phyloP scores from a whole-genome alignment of 1,140 invertebrate species.

The Centruroides vittatus region DNA sequence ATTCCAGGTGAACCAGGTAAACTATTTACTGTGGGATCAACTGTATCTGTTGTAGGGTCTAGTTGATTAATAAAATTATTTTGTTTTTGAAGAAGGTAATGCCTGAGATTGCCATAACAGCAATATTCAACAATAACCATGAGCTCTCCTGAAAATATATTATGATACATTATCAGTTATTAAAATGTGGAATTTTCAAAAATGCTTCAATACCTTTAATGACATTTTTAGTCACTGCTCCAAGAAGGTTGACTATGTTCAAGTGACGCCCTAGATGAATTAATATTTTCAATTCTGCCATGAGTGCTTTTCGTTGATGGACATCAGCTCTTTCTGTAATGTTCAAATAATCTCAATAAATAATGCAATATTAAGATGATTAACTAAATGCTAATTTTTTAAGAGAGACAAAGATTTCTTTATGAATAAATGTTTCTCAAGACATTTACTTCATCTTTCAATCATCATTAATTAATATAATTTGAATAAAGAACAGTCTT shows the following conservation, averaged over 20 bases:
- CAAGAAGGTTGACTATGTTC: slow-evolving; percentile 39
- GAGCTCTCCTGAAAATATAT: slow-evolving; percentile 48
- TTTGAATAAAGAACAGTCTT: too few relatives aligned
- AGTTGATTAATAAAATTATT: slow-evolving; percentile 66
- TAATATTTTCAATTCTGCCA: slow-evolving; percentile 39
- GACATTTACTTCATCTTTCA: too few relatives aligned
- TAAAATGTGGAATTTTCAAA: too few relatives aligned
- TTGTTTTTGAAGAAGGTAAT: slow-evolving; percentile 63
- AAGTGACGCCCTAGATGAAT: slow-evolving; percentile 39
- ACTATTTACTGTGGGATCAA: too few relatives aligned
- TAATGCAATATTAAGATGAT: background rate
- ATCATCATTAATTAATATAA: too few relatives aligned
- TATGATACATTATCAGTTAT: background rate
- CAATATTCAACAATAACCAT: slow-evolving; percentile 89
- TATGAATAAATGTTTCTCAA: too few relatives aligned
- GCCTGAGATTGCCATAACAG: slow-evolving; percentile 72
- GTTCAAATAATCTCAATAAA: background rate
- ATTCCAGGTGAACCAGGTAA: too few relatives aligned
- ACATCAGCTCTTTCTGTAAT: slow-evolving; percentile 9
- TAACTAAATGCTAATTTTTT: background rate
- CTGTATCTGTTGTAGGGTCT: too few relatives aligned
- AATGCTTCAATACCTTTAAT: slow-evolving; percentile 26
- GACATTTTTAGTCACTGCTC: slow-evolving; percentile 36
- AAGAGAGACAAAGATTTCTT: background rate
- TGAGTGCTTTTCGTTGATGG: slow-evolving; percentile 26